Evolutionary conservation across 92 coral and sea anemone species (phyloP).

Genomic region (Porites evermanni): DNA sequence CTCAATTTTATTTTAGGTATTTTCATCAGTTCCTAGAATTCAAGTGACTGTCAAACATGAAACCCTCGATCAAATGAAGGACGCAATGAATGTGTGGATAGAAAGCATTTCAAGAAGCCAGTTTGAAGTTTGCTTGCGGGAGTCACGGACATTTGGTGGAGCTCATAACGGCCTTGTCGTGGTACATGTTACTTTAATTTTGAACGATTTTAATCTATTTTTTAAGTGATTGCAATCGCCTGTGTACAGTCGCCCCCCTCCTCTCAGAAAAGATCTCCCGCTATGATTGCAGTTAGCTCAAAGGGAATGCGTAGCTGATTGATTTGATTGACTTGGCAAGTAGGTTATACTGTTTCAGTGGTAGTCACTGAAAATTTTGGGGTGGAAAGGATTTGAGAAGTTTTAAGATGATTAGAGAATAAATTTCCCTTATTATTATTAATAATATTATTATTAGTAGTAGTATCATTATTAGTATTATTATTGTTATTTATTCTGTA

Average conservation of each 20-base stretch:
- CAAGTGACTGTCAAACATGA: conserved; percentile 26
- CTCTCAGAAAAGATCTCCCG: too few species aligned
- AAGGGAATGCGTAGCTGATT: too few species aligned
- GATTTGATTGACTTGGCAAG: too few species aligned
- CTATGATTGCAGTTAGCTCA: too few species aligned
- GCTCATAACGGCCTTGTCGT: conserved; percentile 30
- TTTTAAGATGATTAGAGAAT: too few species aligned
- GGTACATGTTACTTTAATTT: neutral
- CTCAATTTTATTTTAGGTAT: neutral
- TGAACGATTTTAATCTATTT: neutral
- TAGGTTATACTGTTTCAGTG: too few species aligned
- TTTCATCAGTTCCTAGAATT: conserved; percentile 5
- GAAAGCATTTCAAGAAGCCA: conserved; percentile 31
- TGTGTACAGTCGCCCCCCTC: too few species aligned
- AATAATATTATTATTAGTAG: neutral
- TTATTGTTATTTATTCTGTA: neutral
- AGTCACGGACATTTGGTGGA: conserved; percentile 52
- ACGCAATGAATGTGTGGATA: conserved; percentile 50
- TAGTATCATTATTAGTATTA: too few species aligned
- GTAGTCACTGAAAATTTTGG: too few species aligned
- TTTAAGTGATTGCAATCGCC: too few species aligned
- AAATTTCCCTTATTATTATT: too few species aligned
- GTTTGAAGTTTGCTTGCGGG: conserved; percentile 53
- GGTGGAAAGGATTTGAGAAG: too few species aligned
- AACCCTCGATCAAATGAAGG: neutral